Base-by-base conservation (phyloP, 2,888 invertebrate genomes). In the Drosophila lacicola region DNA sequence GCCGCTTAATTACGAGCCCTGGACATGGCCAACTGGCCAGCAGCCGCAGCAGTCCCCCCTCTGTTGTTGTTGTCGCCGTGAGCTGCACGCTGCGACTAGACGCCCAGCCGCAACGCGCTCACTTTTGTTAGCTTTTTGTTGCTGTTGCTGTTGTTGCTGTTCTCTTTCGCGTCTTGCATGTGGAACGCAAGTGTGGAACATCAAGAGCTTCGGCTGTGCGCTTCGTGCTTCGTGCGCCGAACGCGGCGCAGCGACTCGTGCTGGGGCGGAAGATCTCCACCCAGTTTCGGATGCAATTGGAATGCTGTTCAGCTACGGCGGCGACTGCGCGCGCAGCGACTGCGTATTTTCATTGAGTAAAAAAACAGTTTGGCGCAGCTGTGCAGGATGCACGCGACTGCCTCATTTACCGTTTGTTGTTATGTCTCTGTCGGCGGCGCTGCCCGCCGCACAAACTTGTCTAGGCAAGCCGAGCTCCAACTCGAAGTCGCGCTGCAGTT, bases 271-370 rank as follows among this genome's bases (percentile, higher is more conserved):
- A 88, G 90, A 91, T 90, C 90, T 91, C 90, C 90, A 91, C 90
- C 90, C 90, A 91, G 90, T 90, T 90, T 90, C 89, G 90, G 90
- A 88, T 90, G 89, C 87, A 84, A 78, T 85, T 88, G 89, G 90
- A 89, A 89, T 89, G 89, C 74, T 74, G 84, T 82, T 66, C 39
- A 64, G 56, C 69, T 74, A 50, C 58, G 70, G 46, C 69, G 77
- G 50, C 58, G 70, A 46, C 70, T 51, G 60, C 55, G 70, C 72
- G 60, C 55, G 70, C 72, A 55, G 56, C 65, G 63, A 67, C 68
- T 44, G 73, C 76, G 51, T 66, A 74, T 88, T 89, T 90, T 90
- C 90, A 90, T 90, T 90, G 88, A 90, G 90, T 89, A 87, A 87
- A 86, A 80, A 83, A 66, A 64, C 56, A 58, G 41, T 62, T 63